Evolutionary conservation across 2,113 vertebrate genomes (phyloP), one percentile per base, ranked within the genome.

Genomic region (Tyrannus savana): DNA sequence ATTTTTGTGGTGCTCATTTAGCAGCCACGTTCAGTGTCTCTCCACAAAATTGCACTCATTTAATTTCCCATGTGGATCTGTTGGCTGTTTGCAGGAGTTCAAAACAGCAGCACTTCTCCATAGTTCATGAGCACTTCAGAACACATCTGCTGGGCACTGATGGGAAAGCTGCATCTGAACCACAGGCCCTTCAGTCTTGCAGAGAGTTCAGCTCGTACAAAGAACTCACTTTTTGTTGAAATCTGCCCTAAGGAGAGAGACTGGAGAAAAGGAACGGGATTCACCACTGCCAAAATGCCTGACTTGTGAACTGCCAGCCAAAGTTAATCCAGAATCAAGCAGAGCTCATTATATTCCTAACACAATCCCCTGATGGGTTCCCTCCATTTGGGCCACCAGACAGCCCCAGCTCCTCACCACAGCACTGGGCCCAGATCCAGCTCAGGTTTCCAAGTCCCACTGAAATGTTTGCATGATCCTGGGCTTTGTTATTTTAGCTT

Each of bases 21-120:
- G 88, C 95, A 86, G 67, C 92, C 71, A 1, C 86, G 10, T 91
- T 93, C 82, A 53, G 93, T 2, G 63, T 93, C 90, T 92, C 91
- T 92, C 80, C 92, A 77, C 84, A 35, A 85, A 95, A 96, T 77
- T 89, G 94, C 64, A 27, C 69, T 72, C 58, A 11, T 89, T 96
- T 95, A 76, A 96, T 97, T 97, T 96, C 93, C 85, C 89, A 12
- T 6, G 85, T 89, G 94, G 93, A 77, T 93, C 89, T 94, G 89
- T 58, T 78, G 92, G 11, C 94, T 96, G 79, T 64, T 88, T 93
- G 90, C 87, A 95, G 87, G 95, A 92, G 83, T 81, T 96, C 89
- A 89, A 16, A 93, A 76, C 96, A 96, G 90, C 95, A 96, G 90
- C 66, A 46, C 72, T 95, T 93, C 77, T 66, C 4, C 80, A 73